Evolutionary conservation across 2,797 vertebrate genomes (phyloP).

Genomic region (Mus caroli): DNA sequence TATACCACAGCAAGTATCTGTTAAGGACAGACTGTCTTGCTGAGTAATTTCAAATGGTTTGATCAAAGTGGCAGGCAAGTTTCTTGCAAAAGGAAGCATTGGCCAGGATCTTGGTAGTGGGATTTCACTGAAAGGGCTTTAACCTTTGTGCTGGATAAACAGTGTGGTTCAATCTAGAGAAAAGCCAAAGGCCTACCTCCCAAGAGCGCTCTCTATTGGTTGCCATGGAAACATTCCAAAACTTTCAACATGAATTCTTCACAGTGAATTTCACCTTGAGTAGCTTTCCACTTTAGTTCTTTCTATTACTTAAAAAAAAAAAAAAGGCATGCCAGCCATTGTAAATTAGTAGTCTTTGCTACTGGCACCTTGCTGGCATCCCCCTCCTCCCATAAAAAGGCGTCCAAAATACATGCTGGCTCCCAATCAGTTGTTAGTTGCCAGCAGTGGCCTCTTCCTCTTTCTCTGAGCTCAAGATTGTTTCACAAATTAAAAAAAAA

Average conservation of each 20-base stretch:
- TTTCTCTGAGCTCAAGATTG: slow-evolving; percentile 57
- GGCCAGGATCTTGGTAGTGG: not conserved
- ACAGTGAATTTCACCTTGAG: not conserved
- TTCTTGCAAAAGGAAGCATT: not conserved
- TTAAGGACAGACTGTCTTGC: not conserved
- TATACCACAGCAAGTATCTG: not conserved
- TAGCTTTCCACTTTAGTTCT: not conserved
- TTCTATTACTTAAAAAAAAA: not conserved
- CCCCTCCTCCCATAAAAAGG: not conserved
- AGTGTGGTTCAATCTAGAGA: not conserved
- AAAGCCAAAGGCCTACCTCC: not conserved
- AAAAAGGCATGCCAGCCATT: not conserved
- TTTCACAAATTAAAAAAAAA: slow-evolving; percentile 8
- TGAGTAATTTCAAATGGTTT: slow-evolving; percentile 38
- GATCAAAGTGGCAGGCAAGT: not conserved
- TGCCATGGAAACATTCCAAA: not conserved
- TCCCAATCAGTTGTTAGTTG: slow-evolving; percentile 51
- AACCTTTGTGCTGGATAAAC: not conserved
- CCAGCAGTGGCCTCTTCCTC: slow-evolving; percentile 45
- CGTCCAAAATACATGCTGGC: slow-evolving; percentile 22
- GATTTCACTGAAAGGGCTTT: not conserved
- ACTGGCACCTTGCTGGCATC: slow-evolving; percentile 12
- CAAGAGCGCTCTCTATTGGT: no score
- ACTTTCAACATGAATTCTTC: not conserved
- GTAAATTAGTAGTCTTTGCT: slow-evolving; percentile 21